Evolutionary conservation across 2,113 vertebrate species (phyloP).

Genomic region (Bubo blakistoni): DNA sequence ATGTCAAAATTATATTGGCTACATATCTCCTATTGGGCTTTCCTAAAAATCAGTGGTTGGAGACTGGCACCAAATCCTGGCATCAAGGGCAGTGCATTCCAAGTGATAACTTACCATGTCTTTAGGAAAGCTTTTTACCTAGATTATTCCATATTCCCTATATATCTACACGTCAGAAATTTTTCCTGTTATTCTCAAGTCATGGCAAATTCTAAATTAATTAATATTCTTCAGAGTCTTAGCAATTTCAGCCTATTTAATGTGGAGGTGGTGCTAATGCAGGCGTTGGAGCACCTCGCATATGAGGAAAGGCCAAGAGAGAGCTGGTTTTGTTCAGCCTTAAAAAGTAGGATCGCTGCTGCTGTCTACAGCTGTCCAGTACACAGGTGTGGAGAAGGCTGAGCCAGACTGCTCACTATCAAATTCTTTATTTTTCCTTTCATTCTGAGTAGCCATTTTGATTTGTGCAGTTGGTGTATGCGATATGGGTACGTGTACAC

Average conservation of each 20-base stretch:
- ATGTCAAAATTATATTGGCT: neutral
- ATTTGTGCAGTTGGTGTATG: neutral
- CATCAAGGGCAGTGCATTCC: neutral
- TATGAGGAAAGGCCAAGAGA: neutral
- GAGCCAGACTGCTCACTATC: neutral
- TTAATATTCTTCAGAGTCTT: neutral
- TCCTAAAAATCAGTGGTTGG: neutral
- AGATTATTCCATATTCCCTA: neutral
- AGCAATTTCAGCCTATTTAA: neutral
- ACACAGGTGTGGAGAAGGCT: neutral
- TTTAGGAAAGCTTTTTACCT: neutral
- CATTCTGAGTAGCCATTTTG: neutral
- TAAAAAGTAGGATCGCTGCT: neutral
- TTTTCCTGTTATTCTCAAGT: neutral
- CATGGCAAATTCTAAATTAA: neutral
- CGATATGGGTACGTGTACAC: neutral
- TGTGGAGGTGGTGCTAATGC: neutral
- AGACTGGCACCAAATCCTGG: neutral
- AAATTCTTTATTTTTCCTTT: neutral
- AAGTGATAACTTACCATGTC: neutral
- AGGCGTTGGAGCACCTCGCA: neutral
- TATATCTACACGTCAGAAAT: neutral
- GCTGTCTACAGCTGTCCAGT: neutral
- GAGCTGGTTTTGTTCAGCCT: neutral
- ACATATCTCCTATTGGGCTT: neutral